Base-by-base conservation (phyloP, 92 coral and sea anemone genomes). In the Galaxea fascicularis region DNA sequence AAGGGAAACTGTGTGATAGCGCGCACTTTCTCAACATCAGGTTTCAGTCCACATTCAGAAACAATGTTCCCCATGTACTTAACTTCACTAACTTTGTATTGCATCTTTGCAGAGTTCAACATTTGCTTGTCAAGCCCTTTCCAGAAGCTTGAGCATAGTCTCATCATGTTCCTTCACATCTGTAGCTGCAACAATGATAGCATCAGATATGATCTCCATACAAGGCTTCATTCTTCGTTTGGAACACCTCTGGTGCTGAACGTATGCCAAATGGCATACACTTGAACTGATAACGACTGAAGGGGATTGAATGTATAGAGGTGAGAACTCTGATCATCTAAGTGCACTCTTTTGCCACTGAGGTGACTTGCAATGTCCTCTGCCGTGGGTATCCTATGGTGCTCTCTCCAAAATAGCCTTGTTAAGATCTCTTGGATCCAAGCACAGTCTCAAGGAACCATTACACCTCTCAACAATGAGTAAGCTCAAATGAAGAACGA, bases 61-160 rank as follows among this genome's bases (percentile, higher is more conserved):
- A 49, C 83, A 53, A 85, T 73, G 71, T 75, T 84, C 25, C 87
- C 90, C 85, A 85, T 76, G 80, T 89, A 85, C 82, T 89, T 89
- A 53, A 85, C 93, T 56, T 85, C 82, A 35, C 62, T 77, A 9
- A 84, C 83, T 80, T 67, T 44, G 35, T 51, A 83, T 59, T 71
- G 73, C n/a, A 83, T 46, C 73, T 73, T 83, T 39, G 68, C 12
- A 28, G 45, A 18, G 20, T 67, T 67, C 4, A 66, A 30, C 41
- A 13, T 13, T 46, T 46, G 51, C 51, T 46, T 46, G 51, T 46
- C 51, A 12, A 46, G 51, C 51, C 12, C 51, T 46, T 46, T 46
- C 51, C 51, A n/a, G 7, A 46, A 46, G 51, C 51, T 5, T 46
- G 31, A 24, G 17, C 56, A 20, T 71, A 52, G 52, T 21, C n/a